phyloP scores from a whole-genome alignment of 2,797 vertebrate species.

The Antrozous pallidus region DNA sequence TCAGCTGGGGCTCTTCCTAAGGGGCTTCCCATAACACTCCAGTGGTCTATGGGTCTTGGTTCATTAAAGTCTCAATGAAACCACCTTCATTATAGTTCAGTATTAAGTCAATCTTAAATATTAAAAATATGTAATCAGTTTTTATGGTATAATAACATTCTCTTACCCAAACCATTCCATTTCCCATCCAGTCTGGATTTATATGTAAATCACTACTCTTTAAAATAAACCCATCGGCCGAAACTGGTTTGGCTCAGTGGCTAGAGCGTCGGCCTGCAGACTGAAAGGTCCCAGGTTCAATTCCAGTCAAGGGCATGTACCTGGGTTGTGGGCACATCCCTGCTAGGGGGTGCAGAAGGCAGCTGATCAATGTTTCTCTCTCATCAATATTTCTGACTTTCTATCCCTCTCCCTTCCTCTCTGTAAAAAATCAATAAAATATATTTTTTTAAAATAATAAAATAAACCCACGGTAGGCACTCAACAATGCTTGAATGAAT shows the following conservation, averaged over 20 bases:
- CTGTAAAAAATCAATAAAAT: no score
- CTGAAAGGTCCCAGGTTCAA: no score
- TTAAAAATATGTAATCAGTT: background rate
- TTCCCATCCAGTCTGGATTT: background rate
- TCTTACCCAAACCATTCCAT: background rate
- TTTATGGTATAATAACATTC: background rate
- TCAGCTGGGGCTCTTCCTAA: background rate
- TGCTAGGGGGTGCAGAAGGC: no score
- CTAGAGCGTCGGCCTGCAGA: no score
- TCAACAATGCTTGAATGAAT: background rate
- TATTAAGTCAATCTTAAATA: background rate
- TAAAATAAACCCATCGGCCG: background rate
- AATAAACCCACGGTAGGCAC: background rate
- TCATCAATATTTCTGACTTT: no score
- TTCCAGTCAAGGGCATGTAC: no score
- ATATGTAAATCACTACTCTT: background rate
- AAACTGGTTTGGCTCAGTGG: no score
- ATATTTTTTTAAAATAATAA: background rate
- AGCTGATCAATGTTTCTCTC: no score
- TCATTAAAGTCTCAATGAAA: background rate
- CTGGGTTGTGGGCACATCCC: no score
- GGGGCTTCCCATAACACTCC: background rate
- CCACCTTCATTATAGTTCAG: background rate
- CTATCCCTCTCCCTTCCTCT: no score
- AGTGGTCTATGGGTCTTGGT: background rate